Conservation (phyloP, 2,888 invertebrate genomes). For the Sesia apiformis region DNA sequence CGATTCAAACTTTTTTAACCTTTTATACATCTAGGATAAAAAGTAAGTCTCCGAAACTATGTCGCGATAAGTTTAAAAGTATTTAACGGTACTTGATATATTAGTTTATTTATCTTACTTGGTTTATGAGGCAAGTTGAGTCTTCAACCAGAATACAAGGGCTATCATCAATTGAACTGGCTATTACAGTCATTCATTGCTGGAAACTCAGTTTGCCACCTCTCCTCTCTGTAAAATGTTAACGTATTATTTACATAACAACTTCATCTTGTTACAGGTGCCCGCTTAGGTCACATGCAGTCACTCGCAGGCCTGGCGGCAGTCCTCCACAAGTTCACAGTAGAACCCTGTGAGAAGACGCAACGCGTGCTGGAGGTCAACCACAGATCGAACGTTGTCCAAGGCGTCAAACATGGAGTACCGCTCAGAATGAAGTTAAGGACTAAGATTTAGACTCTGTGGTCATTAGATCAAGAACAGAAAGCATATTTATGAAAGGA, state of each 20-base stretch:
- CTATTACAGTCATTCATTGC: background rate
- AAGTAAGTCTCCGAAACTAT: no score
- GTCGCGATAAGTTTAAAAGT: no score
- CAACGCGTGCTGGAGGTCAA: conserved; percentile 5
- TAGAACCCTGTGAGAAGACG: conserved; percentile 16
- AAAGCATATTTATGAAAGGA: background rate
- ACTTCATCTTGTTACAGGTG: conserved; percentile 21
- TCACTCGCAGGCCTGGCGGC: conserved; percentile 44
- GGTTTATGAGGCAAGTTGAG: no score
- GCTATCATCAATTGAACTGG: no score
- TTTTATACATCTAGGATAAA: no score
- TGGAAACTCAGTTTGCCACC: background rate
- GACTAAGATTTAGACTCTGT: background rate
- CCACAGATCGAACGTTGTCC: conserved; percentile 8
- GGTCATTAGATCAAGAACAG: background rate
- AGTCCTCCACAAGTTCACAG: conserved; percentile 33
- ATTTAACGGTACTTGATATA: no score
- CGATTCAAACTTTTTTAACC: no score
- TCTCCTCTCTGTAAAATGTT: no score
- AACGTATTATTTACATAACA: background rate
- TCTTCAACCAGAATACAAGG: no score
- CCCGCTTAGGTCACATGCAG: conserved; percentile 44
- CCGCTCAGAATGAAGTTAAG: background rate
- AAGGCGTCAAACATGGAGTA: conserved; percentile 7
- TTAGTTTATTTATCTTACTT: no score